phyloP scores from a whole-genome alignment of 2,797 vertebrate genomes.

The Carcharodon carcharias region DNA sequence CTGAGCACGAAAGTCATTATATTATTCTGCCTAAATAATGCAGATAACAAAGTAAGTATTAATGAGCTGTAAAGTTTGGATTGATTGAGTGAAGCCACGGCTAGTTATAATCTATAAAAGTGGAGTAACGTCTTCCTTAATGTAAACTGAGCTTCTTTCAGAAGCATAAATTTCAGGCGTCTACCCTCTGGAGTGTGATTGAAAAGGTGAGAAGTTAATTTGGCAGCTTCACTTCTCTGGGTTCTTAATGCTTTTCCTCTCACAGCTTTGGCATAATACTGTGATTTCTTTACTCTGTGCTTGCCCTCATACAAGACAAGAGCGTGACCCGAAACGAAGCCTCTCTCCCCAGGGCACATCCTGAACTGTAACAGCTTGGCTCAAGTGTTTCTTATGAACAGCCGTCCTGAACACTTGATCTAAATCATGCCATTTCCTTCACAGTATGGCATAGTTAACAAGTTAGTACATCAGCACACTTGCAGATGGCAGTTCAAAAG shows the following conservation, averaged over 20 bases:
- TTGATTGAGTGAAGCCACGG: conserved; percentile 36
- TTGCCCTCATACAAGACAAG: conserved; percentile 72
- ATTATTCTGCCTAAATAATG: conserved; percentile 36
- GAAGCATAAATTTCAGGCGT: conserved; percentile 76
- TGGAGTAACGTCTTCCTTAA: conserved; percentile 64
- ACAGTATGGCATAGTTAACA: conserved; percentile 86
- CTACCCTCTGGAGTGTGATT: conserved; percentile 99
- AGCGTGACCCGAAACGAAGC: conserved; percentile 94
- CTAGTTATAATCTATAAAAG: conserved; percentile 50
- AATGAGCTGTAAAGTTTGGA: conserved; percentile 37
- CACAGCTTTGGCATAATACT: conserved; percentile 60
- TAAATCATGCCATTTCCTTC: conserved; percentile 98
- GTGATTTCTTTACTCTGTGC: conserved; percentile 65
- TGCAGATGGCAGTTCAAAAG: conserved; percentile 79
- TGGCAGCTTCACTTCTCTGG: conserved; percentile 96
- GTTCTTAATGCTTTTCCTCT: conserved; percentile 88
- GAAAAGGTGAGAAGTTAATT: conserved; percentile 99
- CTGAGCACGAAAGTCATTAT: conserved; percentile 34
- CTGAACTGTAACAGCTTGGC: conserved; percentile 97
- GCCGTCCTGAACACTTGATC: conserved; percentile 80
- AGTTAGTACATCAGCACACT: conserved; percentile 72
- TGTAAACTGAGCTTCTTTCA: conserved; percentile 71
- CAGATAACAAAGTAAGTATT: conserved; percentile 37
- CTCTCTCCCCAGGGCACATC: conserved; percentile 95
- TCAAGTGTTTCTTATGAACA: conserved; percentile 97